Evolutionary conservation across 2,113 vertebrate genomes (phyloP), one percentile per base, ranked within the genome.

Genomic region (Neomonachus schauinslandi): DNA sequence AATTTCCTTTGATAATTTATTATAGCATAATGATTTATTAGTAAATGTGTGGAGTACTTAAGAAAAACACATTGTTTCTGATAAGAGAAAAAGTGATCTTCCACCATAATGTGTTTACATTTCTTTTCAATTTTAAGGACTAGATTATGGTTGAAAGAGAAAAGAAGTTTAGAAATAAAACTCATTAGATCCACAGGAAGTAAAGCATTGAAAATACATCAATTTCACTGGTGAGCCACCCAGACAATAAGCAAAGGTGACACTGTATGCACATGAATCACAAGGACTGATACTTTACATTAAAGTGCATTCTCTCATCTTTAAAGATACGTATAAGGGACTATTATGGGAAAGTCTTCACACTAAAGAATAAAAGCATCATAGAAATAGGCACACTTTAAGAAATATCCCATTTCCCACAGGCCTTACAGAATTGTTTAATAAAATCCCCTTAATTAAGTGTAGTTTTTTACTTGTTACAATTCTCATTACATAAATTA

Each of bases 401-500:
- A 84, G 83, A 89, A 63, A 1, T 26, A 61, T 3, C 76, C 55
- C 24, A 1, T 61, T 96, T 95, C 46, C 31, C 21, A 51, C 11
- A 7, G 26, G 46, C 6, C n/a, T 89, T 96, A 94, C 12, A 77
- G 93, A 88, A 96, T 53, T 94, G 18, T 53, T 51, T 77, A 93
- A 93, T 51, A 92, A 95, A 61, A 74, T 82, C 51, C 7, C 65
- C 33, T 95, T 22, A 71, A 49, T 22, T 0, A 55, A 76, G 28
- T 1, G 77, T 5, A 26, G 11, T 9, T 88, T 79, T 97, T 89
- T 96, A 84, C 71, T 95, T 96, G 72, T 97, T 98, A 92, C 26
- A 93, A 63, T 94, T 94, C 72, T 97, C 72, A 96, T 96, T 86
- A 96, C 4, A 96, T 96, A 92, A 94, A 96, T 98, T 99, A 99